A percentile compares a stretch with the other conserved stretches of the same genome.
Conservation (phyloP, 2,888 invertebrate genomes). For the Galerucella nymphaeae region DNA sequence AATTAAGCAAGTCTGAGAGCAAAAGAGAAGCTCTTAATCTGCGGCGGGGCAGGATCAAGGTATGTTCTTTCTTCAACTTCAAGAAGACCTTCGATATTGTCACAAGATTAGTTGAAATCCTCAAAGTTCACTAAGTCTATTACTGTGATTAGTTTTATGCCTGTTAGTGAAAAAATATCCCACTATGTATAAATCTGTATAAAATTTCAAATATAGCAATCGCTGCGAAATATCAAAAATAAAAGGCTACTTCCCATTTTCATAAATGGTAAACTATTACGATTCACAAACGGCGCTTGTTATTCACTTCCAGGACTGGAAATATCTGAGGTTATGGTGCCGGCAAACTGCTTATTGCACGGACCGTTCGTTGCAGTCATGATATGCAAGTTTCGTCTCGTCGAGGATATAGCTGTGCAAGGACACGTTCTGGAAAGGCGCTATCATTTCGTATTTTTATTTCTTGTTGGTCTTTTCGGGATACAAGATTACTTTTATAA, state of each 20-base stretch:
- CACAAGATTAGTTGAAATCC: no score
- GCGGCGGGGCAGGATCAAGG: no score
- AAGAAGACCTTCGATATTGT: no score
- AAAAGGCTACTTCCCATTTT: conserved; percentile 2
- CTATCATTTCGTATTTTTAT: conserved; percentile 27
- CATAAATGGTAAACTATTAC: conserved; percentile 18
- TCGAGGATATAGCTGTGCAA: conserved; percentile 7
- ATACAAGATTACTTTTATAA: conserved; percentile 33
- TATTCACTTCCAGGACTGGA: conserved; percentile 32
- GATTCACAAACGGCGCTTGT: conserved; percentile 20
- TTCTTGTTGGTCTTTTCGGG: conserved; percentile 28
- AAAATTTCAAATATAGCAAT: background rate
- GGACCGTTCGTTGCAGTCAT: conserved; percentile 43
- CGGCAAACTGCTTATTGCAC: conserved; percentile 50
- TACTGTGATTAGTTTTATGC: no score
- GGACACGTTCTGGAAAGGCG: conserved; percentile 24
- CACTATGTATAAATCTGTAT: background rate
- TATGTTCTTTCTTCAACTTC: no score
- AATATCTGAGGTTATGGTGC: conserved; percentile 49
- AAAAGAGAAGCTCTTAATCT: no score
- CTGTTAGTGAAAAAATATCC: no score
- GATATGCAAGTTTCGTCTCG: conserved; percentile 27
- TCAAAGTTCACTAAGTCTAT: no score
- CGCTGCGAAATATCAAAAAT: conserved; percentile 4
- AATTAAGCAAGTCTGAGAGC: no score